These are phyloP conservation scores for Anseranas semipalmata DNA, from an alignment of 2,113 vertebrate species.

Conservation along the genomic window DNA sequence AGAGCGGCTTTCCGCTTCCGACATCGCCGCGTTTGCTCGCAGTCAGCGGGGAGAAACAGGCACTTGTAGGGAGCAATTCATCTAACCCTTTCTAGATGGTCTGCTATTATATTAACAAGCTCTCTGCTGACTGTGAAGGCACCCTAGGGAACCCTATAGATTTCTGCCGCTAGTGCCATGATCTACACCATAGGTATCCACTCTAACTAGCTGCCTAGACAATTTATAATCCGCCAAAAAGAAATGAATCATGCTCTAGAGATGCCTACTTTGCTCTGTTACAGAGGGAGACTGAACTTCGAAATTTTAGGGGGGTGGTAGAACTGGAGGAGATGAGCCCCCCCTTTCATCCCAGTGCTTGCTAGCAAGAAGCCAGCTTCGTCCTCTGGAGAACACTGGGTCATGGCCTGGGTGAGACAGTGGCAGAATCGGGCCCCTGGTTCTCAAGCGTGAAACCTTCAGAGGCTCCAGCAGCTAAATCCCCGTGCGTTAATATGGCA, in stretches of 20 bases:
- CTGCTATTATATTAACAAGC: not conserved
- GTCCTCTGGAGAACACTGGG: not conserved
- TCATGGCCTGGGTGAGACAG: not conserved
- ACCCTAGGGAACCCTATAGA: not conserved
- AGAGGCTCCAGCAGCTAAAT: not conserved
- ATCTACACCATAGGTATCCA: not conserved
- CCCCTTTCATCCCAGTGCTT: too few relatives aligned
- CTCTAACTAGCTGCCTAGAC: not conserved
- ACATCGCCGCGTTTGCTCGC: not conserved
- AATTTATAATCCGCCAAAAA: not conserved
- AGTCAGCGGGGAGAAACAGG: not conserved
- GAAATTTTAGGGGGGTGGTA: not conserved
- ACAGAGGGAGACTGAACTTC: not conserved
- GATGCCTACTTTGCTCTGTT: not conserved
- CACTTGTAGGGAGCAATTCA: not conserved
- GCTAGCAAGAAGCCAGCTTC: not conserved
- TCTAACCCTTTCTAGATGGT: not conserved
- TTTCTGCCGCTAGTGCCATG: not conserved
- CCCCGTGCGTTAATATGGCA: fast-evolving
- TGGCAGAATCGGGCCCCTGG: fast-evolving
- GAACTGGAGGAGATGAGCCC: not conserved
- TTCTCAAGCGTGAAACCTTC: not conserved
- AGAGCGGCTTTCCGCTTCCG: not conserved
- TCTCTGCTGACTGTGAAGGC: not conserved
- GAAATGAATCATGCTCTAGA: not conserved